Conservation (phyloP, 1,140 invertebrate species). For the Rhyzopertha dominica region DNA sequence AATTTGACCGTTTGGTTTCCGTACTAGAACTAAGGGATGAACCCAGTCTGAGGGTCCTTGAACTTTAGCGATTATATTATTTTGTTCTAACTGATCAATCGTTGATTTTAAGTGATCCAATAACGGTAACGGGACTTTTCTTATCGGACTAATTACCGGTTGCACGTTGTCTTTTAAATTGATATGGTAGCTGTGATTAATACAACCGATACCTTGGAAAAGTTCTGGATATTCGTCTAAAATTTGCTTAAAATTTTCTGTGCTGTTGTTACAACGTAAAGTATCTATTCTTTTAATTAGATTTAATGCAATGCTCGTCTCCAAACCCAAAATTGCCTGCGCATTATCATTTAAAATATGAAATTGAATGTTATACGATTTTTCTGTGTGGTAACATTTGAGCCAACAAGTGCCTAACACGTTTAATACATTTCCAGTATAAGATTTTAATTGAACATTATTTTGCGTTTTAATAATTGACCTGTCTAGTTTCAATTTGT, state of each 20-base stretch:
- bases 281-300: constrained; percentile 11
- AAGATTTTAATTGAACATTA: no score
- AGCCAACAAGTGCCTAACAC: constrained; percentile 7
- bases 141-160: constrained; percentile 14
- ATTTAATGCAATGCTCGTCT: constrained; percentile 12
- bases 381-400: constrained; percentile 4
- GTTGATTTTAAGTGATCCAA: constrained; percentile 6
- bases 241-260: constrained; percentile 8
- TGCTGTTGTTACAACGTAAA: no score
- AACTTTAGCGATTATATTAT: constrained; percentile 20
- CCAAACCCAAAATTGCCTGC: constrained; percentile 6
- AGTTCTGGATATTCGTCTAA: constrained; percentile 7
- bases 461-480: no score
- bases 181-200: constrained; percentile 7
- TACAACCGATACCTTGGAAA: constrained; percentile 2
- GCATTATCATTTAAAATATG: constrained; percentile 8
- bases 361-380: constrained; percentile 14
- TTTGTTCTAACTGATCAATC: constrained; percentile 8
- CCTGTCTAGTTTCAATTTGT: not conserved
- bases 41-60: constrained; percentile 47
- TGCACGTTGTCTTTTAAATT: constrained; percentile 7
- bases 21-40: constrained; percentile 45
- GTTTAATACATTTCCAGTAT: no score
- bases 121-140: constrained; percentile 14
- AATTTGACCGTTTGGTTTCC: constrained; percentile 45